phyloP scores from a whole-genome alignment of 2,888 invertebrate genomes.

The Litoditis marina region DNA sequence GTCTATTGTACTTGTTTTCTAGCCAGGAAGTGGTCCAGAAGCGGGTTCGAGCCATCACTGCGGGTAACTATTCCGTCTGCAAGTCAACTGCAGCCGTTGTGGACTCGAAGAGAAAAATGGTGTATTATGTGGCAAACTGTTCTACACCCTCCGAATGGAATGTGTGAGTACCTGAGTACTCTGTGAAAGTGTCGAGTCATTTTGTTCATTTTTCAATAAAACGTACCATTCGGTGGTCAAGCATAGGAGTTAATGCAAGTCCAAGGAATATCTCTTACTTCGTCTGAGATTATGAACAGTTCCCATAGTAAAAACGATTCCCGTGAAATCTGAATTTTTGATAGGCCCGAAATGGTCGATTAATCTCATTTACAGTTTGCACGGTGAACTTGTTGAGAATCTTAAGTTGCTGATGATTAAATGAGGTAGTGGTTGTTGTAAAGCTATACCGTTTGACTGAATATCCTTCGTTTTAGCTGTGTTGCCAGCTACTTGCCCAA shows the following conservation, averaged over 20 bases:
- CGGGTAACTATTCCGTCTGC: conserved; percentile 41
- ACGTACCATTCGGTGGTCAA: neutral
- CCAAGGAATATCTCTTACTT: no score
- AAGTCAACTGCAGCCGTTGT: conserved; percentile 47
- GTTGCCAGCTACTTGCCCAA: conserved; percentile 21
- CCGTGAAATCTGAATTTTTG: no score
- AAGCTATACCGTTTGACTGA: no score
- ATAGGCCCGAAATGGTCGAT: no score
- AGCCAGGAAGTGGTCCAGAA: conserved; percentile 12
- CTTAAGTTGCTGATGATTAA: no score
- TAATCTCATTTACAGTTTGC: no score
- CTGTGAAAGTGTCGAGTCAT: no score
- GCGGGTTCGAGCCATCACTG: conserved; percentile 10
- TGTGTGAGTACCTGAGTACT: conserved; percentile 37
- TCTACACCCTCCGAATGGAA: conserved; percentile 41
- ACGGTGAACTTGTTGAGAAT: no score
- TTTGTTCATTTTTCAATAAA: neutral
- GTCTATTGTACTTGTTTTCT: conserved; percentile 11
- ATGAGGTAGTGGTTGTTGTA: no score
- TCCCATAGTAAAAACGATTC: no score
- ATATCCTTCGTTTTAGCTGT: conserved; percentile 26
- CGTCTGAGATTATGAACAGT: no score
- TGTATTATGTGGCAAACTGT: conserved; percentile 52
- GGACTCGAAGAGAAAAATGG: conserved; percentile 38
- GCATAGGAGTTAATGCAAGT: no score